phyloP scores from a whole-genome alignment of 2,113 vertebrate species.

The Montifringilla adamsi region DNA sequence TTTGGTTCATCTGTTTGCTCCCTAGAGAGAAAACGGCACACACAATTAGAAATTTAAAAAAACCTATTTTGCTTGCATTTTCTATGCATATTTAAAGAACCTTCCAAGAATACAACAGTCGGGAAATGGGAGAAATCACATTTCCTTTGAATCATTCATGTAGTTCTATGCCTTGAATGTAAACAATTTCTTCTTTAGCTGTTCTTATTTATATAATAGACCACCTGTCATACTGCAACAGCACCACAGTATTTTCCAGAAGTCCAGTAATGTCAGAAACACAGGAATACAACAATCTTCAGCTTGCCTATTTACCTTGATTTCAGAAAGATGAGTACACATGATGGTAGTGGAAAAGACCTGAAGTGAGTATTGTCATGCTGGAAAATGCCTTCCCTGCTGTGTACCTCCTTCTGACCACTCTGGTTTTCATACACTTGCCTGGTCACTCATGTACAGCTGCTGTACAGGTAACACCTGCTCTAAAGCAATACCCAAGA shows the following conservation, averaged over 20 bases:
- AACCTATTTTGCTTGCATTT: not conserved
- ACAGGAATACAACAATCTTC: not conserved
- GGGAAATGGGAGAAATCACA: not conserved
- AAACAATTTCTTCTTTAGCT: not conserved
- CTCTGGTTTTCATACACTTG: not conserved
- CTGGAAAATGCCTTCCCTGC: not conserved
- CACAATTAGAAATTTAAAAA: not conserved
- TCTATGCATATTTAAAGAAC: not conserved
- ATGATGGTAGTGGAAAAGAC: not conserved
- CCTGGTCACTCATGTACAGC: not conserved
- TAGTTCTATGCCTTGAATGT: not conserved
- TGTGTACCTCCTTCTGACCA: not conserved
- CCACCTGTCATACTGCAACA: not conserved
- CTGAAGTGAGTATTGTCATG: not conserved
- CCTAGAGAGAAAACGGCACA: not conserved
- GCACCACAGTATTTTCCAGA: not conserved
- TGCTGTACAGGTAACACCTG: not conserved
- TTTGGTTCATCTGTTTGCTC: conserved; percentile 32
- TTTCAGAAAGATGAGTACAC: not conserved
- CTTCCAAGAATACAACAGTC: not conserved
- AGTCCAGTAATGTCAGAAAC: not conserved
- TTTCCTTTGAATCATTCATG: conserved; percentile 16
- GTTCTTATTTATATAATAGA: not conserved
- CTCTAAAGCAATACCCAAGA: not conserved
- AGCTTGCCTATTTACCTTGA: not conserved